Evolutionary conservation across 1,140 invertebrate genomes (phyloP).

Genomic region (Rhyacophila brunnea): DNA sequence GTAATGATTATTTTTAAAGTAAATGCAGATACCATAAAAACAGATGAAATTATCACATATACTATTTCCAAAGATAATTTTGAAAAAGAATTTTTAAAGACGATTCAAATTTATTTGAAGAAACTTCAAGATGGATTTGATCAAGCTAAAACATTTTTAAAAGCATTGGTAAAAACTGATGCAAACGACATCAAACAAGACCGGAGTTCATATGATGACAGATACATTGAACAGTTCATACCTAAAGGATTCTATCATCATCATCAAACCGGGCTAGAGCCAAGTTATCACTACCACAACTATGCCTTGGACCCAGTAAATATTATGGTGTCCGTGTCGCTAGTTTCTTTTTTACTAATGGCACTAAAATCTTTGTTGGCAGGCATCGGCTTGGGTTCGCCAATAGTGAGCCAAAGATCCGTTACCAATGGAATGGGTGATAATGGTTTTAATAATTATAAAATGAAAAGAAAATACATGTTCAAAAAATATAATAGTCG

Average conservation of each 20-base stretch:
- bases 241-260: slow-evolving; percentile 43
- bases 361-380: slow-evolving; percentile 46
- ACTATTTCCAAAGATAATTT: slow-evolving; percentile 33
- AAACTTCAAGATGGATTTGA: slow-evolving; percentile 42
- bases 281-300: slow-evolving; percentile 48
- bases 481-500: background rate
- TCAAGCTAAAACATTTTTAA: slow-evolving; percentile 36
- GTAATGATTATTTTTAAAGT: slow-evolving; percentile 41
- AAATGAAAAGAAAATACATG: background rate
- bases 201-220: no score
- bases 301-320: slow-evolving; percentile 53
- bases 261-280: slow-evolving; percentile 9
- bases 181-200: no score
- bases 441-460: background rate
- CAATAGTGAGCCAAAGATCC: slow-evolving; percentile 43
- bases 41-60: slow-evolving; percentile 15
- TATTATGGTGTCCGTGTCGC: slow-evolving; percentile 51
- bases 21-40: slow-evolving; percentile 37
- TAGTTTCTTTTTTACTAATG: slow-evolving; percentile 50
- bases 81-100: slow-evolving; percentile 43
- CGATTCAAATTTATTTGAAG: slow-evolving; percentile 44
- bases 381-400: slow-evolving; percentile 42
- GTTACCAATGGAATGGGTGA: background rate
- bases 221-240: background rate
- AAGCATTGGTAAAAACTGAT: background rate